These are phyloP conservation scores for Paracanthobrama guichenoti DNA, from an alignment of 2,113 vertebrate species.

Conservation along the genomic window DNA sequence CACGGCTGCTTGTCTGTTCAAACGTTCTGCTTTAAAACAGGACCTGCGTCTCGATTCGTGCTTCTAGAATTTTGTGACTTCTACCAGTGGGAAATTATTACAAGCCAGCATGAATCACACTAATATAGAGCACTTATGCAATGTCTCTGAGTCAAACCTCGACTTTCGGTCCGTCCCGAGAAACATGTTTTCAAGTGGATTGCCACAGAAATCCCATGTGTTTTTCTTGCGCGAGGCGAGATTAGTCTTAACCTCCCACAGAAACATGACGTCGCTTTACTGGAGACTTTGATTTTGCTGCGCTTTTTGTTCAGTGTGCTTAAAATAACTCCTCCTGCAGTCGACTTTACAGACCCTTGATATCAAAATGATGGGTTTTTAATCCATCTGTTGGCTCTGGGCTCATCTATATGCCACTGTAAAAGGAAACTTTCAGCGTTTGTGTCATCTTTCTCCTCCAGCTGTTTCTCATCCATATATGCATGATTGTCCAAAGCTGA, in stretches of 20 bases:
- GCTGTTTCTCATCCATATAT: not conserved
- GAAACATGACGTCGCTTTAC: not conserved
- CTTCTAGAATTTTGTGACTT: constrained; percentile 4
- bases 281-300: not conserved
- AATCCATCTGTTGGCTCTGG: not conserved
- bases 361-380: not conserved
- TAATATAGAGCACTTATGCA: constrained; percentile 59
- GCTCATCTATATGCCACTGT: not conserved
- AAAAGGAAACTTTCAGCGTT: not conserved
- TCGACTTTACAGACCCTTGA: not conserved
- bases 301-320: not conserved
- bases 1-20: too few relatives aligned
- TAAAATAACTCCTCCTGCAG: constrained; percentile 23
- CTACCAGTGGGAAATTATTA: constrained; percentile 13
- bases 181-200: constrained; percentile 39
- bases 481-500: not conserved
- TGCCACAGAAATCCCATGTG: constrained; percentile 13
- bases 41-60: too few relatives aligned
- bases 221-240: not conserved
- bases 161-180: constrained; percentile 39
- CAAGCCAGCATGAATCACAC: constrained; percentile 47
- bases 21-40: not conserved
- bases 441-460: not conserved
- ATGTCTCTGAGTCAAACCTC: constrained; percentile 61
- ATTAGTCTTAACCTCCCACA: constrained; percentile 6